phyloP scores from a whole-genome alignment of 2,888 invertebrate genomes.

The Megalurothrips usitatus region DNA sequence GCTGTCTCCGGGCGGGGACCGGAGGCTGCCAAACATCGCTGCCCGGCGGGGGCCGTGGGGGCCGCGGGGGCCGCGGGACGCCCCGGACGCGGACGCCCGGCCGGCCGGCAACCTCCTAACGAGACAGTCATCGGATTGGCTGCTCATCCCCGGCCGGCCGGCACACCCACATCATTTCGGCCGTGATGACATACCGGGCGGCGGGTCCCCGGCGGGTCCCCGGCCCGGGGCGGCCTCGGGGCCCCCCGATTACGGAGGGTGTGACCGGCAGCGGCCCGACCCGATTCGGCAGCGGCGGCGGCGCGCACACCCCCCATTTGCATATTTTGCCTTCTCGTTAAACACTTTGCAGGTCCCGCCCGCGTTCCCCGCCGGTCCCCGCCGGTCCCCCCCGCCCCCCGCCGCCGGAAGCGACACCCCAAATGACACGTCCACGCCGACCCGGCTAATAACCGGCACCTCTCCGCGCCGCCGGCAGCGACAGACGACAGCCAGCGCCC shows the following conservation, averaged over 20 bases:
- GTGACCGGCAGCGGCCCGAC: no score
- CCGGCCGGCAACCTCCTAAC: no score
- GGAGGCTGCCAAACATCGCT: neutral
- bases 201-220: neutral
- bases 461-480: no score
- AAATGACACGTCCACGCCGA: neutral
- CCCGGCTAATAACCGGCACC: no score
- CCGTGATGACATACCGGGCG: neutral
- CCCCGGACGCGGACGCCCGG: no score
- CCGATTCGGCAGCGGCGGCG: no score
- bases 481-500: no score
- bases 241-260: no score
- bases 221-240: no score
- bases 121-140: neutral
- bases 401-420: constrained; percentile 6
- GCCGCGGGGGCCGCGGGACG: no score
- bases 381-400: neutral
- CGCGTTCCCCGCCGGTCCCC: neutral
- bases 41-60: neutral
- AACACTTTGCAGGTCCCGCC: neutral
- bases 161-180: constrained; percentile 12
- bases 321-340: constrained; percentile 18
- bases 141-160: neutral
- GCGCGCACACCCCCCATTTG: neutral
- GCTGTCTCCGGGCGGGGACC: neutral